phyloP scores from a whole-genome alignment of 1,140 invertebrate species.

The Zaprionus africanus region DNA sequence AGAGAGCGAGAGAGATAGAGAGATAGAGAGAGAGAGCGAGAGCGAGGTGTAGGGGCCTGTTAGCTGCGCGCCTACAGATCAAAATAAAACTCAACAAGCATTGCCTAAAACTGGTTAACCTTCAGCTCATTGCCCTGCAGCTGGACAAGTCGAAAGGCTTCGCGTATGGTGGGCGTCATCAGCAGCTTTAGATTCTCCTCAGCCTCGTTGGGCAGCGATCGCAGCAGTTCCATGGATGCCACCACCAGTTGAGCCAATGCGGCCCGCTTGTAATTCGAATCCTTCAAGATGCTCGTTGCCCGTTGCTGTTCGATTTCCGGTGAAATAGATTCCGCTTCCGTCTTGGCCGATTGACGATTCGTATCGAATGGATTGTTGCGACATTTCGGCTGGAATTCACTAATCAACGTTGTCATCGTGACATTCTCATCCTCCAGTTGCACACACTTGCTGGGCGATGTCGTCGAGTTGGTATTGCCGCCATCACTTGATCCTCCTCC shows the following conservation, averaged over 20 bases:
- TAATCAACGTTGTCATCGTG: constrained; percentile 85
- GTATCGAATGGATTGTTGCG: constrained; percentile 86
- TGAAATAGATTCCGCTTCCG: constrained; percentile 87
- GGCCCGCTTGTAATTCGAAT: constrained; percentile 81
- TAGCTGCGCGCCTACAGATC: constrained; percentile 79
- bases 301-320: constrained; percentile 91
- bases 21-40: constrained; percentile 9
- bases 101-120: constrained; percentile 84
- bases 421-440: constrained; percentile 82
- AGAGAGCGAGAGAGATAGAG: constrained; percentile 15
- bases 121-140: constrained; percentile 83
- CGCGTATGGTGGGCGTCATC: constrained; percentile 83
- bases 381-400: constrained; percentile 85
- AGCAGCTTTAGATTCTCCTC: constrained; percentile 80
- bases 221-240: constrained; percentile 81
- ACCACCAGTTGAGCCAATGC: constrained; percentile 81
- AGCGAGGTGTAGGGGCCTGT: constrained; percentile 55
- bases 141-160: constrained; percentile 83
- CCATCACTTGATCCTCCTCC: constrained; percentile 29
- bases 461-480: not conserved
- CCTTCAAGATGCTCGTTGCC: constrained; percentile 91
- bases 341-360: constrained; percentile 84
- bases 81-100: constrained; percentile 85
- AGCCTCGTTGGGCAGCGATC: constrained; percentile 75
- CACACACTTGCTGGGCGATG: constrained; percentile 76